Evolutionary conservation across 2,113 vertebrate species (phyloP).

Genomic region (Ellobius talpinus): DNA sequence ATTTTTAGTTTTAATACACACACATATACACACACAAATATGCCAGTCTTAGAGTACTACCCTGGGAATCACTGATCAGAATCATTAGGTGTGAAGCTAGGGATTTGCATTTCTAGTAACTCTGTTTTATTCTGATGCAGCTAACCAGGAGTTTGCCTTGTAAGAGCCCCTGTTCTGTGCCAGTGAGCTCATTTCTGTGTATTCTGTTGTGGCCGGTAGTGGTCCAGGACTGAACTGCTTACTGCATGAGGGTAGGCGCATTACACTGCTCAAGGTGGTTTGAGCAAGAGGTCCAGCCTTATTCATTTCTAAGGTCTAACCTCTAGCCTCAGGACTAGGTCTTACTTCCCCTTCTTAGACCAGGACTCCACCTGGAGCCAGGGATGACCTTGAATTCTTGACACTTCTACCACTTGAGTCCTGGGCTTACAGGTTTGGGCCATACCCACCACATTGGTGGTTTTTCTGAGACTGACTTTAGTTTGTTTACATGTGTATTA

Average conservation of each 20-base stretch:
- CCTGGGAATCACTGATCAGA: not conserved
- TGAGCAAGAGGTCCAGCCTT: not conserved
- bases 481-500: not conserved
- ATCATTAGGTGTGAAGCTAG: conserved; percentile 3
- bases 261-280: not conserved
- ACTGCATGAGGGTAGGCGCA: not conserved
- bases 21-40: too few relatives aligned
- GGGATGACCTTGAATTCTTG: not conserved
- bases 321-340: not conserved
- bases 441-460: not conserved
- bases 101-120: conserved; percentile 13
- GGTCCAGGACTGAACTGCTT: not conserved
- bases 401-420: not conserved
- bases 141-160: not conserved
- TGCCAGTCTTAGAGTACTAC: not conserved
- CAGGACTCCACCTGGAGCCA: not conserved
- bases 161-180: conserved; percentile 27
- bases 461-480: not conserved
- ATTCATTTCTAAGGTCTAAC: not conserved
- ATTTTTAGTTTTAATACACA: not conserved
- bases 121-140: conserved; percentile 2
- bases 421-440: not conserved
- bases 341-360: not conserved
- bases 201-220: not conserved
- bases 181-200: not conserved